Conservation (phyloP, 2,888 invertebrate genomes). For the Congeria kusceri region DNA sequence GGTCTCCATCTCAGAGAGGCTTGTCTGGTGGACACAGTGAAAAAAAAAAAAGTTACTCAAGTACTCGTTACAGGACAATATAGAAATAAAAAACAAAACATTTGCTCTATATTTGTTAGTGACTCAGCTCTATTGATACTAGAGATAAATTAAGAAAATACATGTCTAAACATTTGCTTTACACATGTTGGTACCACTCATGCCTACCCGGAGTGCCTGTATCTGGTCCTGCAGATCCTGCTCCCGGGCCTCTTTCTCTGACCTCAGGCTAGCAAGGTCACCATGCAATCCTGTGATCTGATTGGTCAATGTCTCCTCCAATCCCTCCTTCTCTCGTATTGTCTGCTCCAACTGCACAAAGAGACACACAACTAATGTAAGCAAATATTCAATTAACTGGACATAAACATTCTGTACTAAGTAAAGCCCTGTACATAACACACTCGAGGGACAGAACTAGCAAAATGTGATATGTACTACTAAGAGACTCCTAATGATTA, state of each 20-base stretch:
- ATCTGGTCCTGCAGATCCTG: slow-evolving; percentile 65
- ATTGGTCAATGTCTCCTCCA: slow-evolving; percentile 64
- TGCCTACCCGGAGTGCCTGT: slow-evolving; percentile 65
- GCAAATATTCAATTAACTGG: background rate
- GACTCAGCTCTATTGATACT: too few relatives aligned
- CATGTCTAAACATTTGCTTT: too few relatives aligned
- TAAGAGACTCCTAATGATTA: too few relatives aligned
- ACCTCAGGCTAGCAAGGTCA: slow-evolving; percentile 65
- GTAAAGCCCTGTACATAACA: background rate
- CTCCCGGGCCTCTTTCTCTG: slow-evolving; percentile 63
- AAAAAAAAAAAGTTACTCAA: too few relatives aligned
- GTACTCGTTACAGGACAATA: too few relatives aligned
- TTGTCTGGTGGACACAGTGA: slow-evolving; percentile 56
- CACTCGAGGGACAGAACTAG: too few relatives aligned
- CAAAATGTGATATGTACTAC: too few relatives aligned
- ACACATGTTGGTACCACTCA: too few relatives aligned
- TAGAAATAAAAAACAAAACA: too few relatives aligned
- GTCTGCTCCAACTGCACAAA: slow-evolving; percentile 45
- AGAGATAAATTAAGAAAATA: too few relatives aligned
- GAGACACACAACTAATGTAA: background rate
- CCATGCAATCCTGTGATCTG: slow-evolving; percentile 62
- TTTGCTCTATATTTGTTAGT: too few relatives aligned
- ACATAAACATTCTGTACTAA: background rate
- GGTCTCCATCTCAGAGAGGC: slow-evolving; percentile 49
- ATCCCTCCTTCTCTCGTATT: slow-evolving; percentile 54